These are phyloP conservation scores for Smutsia temminckii DNA, from an alignment of 2,797 vertebrate species.

Conservation along the genomic window DNA sequence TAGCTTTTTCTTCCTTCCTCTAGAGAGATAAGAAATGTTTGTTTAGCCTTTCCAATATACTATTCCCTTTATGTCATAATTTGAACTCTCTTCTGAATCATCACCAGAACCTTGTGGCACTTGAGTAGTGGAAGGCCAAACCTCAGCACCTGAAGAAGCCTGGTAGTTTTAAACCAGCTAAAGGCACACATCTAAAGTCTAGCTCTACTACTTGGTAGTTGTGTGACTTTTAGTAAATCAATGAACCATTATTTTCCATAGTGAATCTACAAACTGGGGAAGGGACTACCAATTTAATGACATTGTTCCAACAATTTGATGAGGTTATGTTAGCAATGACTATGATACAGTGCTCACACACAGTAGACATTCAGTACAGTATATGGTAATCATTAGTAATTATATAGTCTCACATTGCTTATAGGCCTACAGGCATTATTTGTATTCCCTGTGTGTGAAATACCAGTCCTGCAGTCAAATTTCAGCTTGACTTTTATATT, in stretches of 20 bases:
- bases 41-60: background rate
- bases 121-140: background rate
- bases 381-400: background rate
- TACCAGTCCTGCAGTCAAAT: background rate
- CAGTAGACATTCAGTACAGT: background rate
- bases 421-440: no score
- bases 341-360: background rate
- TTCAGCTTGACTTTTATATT: background rate
- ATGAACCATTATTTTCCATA: background rate
- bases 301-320: background rate
- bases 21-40: background rate
- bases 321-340: background rate
- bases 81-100: background rate
- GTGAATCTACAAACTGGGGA: background rate
- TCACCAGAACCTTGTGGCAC: background rate
- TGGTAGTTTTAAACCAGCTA: background rate
- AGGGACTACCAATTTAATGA: background rate
- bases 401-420: background rate
- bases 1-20: background rate
- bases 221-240: background rate
- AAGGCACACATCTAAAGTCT: background rate
- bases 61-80: background rate
- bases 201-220: background rate
- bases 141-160: background rate
- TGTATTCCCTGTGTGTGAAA: background rate